Percentiles rank a stretch among this genome's conserved stretches.
Conservation (phyloP, 2,113 vertebrate genomes). For the Turdus rufiventris region DNA sequence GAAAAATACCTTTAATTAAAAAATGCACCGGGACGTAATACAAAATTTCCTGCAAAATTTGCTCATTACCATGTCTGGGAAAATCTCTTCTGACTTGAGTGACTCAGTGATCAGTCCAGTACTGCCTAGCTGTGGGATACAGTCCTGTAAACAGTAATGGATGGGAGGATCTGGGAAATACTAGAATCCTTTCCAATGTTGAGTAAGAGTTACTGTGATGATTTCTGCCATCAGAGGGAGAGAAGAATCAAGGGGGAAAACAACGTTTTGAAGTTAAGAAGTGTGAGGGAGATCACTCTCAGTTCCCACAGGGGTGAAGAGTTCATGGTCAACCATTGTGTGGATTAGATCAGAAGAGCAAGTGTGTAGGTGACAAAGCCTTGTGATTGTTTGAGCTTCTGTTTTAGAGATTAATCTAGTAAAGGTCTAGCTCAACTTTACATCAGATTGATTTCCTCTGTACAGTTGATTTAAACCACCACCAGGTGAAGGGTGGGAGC, state of each 20-base stretch:
- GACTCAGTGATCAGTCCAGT: neutral
- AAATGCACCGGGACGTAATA: constrained; percentile 15
- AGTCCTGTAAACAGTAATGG: neutral
- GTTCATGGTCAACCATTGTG: neutral
- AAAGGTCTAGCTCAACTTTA: neutral
- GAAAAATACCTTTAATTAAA: constrained; percentile 20
- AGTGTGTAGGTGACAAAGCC: neutral
- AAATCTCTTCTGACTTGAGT: neutral
- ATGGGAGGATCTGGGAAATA: neutral
- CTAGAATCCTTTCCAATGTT: neutral
- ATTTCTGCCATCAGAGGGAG: neutral
- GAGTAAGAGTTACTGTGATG: neutral
- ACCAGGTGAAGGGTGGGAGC: neutral
- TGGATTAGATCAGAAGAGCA: neutral
- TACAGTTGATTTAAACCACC: neutral
- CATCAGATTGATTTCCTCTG: neutral
- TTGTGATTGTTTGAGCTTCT: neutral
- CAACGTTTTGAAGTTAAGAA: neutral
- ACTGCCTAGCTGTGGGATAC: neutral
- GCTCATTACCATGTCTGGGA: neutral
- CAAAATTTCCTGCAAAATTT: neutral
- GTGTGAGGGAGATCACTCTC: neutral
- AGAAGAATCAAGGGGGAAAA: neutral
- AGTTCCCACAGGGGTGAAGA: neutral
- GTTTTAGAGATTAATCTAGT: neutral